These are phyloP conservation scores for Psittacula derbiana DNA, from an alignment of 2,797 vertebrate species.

Conservation along the genomic window DNA sequence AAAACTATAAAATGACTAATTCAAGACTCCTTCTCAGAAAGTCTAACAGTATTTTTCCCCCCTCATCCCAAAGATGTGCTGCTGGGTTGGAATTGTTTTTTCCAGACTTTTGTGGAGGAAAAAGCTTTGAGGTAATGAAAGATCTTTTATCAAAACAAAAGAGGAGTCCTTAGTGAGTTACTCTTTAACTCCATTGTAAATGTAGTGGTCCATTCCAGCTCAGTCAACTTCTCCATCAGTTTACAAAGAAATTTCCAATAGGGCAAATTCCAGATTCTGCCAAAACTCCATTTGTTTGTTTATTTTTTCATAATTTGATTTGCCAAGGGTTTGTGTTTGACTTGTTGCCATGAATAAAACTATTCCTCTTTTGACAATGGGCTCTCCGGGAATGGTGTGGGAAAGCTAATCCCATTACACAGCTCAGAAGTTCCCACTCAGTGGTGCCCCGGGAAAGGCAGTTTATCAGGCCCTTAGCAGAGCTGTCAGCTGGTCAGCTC, in stretches of 20 bases:
- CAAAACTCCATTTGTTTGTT: conserved; percentile 48
- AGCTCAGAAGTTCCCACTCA: conserved; percentile 39
- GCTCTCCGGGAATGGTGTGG: conserved; percentile 36
- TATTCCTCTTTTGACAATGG: conserved; percentile 34
- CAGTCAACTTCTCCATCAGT: conserved; percentile 15
- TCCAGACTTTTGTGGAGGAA: background rate
- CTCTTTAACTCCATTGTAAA: background rate
- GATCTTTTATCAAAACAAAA: conserved; percentile 24
- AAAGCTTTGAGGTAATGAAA: background rate
- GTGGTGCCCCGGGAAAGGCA: conserved; percentile 10
- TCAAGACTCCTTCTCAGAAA: background rate
- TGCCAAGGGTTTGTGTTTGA: conserved; percentile 51
- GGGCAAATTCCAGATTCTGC: conserved; percentile 21
- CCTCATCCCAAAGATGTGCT: background rate
- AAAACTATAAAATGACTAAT: background rate
- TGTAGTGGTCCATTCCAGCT: background rate
- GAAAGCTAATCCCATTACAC: conserved; percentile 62
- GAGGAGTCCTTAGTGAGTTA: background rate
- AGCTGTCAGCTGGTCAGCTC: conserved; percentile 51
- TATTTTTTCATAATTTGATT: conserved; percentile 49
- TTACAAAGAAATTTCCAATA: conserved; percentile 40
- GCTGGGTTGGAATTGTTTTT: background rate
- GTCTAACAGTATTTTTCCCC: background rate
- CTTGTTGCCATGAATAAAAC: conserved; percentile 56
- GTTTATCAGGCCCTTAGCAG: conserved; percentile 36